Evolutionary conservation across 2,888 invertebrate species (phyloP).

Genomic region (Glaucopsyche alexis): DNA sequence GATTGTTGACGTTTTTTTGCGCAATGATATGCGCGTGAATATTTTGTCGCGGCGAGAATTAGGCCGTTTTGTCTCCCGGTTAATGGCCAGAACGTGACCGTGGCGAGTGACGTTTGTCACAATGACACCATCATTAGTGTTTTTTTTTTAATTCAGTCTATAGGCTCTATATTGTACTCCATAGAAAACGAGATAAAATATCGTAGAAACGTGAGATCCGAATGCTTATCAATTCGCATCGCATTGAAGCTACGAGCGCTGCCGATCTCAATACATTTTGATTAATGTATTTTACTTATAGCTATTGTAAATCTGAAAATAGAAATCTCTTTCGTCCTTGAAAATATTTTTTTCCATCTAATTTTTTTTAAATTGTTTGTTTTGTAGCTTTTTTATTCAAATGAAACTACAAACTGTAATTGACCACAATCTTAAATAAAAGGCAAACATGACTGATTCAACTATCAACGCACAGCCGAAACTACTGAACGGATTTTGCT

Average conservation of each 20-base stretch:
- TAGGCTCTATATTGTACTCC: not conserved
- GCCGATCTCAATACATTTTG: not conserved
- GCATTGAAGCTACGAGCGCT: not conserved
- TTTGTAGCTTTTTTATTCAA: too few species aligned
- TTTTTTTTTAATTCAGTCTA: not conserved
- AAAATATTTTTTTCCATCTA: too few species aligned
- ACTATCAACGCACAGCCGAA: too few species aligned
- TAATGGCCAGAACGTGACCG: constrained; percentile 77
- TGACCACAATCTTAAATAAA: too few species aligned
- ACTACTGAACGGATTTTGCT: too few species aligned
- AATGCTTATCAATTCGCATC: constrained; percentile 1
- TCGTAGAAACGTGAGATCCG: constrained; percentile 31
- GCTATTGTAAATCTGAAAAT: too few species aligned
- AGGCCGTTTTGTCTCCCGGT: constrained; percentile 74
- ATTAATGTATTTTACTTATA: too few species aligned
- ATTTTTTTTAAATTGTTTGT: too few species aligned
- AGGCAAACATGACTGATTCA: too few species aligned
- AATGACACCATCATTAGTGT: constrained; percentile 47
- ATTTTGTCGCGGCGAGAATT: constrained; percentile 73
- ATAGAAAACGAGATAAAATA: not conserved
- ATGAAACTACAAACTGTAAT: too few species aligned
- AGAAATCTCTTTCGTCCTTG: too few species aligned
- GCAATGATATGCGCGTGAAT: constrained; percentile 78
- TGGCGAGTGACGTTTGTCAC: constrained; percentile 68
- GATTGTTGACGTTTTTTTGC: constrained; percentile 62